phyloP scores from a whole-genome alignment of 1,140 invertebrate genomes.

The Macrocentrus cingulum region DNA sequence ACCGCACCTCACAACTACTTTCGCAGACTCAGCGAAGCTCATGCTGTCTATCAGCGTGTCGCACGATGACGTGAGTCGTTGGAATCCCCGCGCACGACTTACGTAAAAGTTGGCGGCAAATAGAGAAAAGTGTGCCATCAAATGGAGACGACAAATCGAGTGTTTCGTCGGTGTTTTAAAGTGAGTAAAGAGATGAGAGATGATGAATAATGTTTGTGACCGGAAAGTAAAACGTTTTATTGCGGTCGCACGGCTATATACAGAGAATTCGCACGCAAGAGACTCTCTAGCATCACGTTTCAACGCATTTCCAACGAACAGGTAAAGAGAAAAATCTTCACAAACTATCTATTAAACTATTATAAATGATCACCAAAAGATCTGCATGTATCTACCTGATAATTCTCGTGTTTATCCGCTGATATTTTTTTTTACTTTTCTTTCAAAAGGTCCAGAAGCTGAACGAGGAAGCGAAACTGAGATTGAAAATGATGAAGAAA shows the following conservation, averaged over 20 bases:
- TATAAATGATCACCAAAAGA: too few species aligned
- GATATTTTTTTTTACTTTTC: too few species aligned
- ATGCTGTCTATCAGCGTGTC: background rate
- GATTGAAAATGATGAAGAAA: constrained; percentile 1
- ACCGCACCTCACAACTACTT: constrained; percentile 48
- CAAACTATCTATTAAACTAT: too few species aligned
- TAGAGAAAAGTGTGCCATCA: background rate
- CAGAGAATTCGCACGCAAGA: constrained; percentile 20
- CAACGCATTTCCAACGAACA: too few species aligned
- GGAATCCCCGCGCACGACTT: constrained; percentile 5
- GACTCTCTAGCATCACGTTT: constrained; percentile 1
- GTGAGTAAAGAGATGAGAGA: background rate
- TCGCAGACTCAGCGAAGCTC: constrained; percentile 31
- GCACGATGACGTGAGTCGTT: constrained; percentile 12
- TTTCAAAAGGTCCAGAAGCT: too few species aligned
- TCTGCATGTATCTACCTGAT: too few species aligned
- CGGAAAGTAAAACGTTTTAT: constrained; percentile 22
- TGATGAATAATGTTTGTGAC: background rate
- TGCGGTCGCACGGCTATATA: constrained; percentile 19
- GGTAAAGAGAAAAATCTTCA: too few species aligned
- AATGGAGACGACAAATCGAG: constrained; percentile 14
- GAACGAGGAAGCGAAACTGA: background rate
- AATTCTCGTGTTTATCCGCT: too few species aligned
- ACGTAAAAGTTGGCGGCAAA: constrained; percentile 4
- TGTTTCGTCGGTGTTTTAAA: background rate